Base-by-base conservation (phyloP, 2,888 invertebrate species). In the Melanophora roralis region DNA sequence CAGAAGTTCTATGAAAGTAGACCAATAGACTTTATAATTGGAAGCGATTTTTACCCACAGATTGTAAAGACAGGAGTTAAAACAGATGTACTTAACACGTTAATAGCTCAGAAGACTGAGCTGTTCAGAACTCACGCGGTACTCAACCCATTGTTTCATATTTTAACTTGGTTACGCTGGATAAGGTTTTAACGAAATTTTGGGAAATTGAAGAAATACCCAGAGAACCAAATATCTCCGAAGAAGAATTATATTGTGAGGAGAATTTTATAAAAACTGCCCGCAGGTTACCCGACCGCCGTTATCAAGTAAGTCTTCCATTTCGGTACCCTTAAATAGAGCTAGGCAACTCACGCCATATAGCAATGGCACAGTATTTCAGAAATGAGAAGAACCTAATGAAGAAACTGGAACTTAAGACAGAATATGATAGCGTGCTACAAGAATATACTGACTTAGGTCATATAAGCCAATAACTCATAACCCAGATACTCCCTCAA, bases 321-420 rank as follows among this genome's bases (percentile, higher is more conserved):
- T 59, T 59, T 27, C 23, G 23, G 6, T 23, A 16, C 40, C 40
- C 23, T 27, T 9, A 8, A 23, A 1, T 59, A 4, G 23, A 55
- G 27, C 43, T 19, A 43, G 40, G 40, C 23, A 43, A 59, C 14
- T 59, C 59, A 8, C 59, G 59, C 0, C 40, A 59, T 27, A 23
- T 59, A 7, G 59, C 59, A 23, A 59, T 59, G 40, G 40, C 45
- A 32, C 43, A 40, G 3, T 59, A 40, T 14, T 27, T 59, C n/a
- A 7, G 59, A 23, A 32, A 60, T 43, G 43, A 60, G 32, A 62
- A 34, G n/a, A 62, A 34, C 21, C 21, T 62, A n/a, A 47, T 47
- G 34, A 62, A 21, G n/a, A 47, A 47, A 9, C 62, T 47, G 3
- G 62, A 47, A 19, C 34, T 62, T 2, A 62, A 62, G 8, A 1